Base-by-base conservation (phyloP, 2,113 vertebrate genomes). In the Nothobranchius kuhntae region DNA sequence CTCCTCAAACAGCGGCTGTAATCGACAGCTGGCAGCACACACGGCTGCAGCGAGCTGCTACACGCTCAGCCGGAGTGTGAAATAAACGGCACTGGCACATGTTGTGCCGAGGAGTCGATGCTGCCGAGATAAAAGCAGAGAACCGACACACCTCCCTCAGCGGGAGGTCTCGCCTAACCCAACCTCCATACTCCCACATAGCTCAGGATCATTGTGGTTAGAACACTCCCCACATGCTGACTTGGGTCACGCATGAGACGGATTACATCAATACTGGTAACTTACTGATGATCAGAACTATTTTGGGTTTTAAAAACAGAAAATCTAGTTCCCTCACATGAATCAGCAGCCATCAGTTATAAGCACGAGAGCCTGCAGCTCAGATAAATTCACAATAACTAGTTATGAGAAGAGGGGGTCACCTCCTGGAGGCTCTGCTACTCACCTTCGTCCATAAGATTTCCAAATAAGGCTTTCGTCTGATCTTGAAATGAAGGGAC, bases 361-460 rank as follows among this genome's bases (percentile, higher is more conserved):
- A 30, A 30, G 30, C 21, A 21, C 21, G 21, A 30, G 30, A 30
- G 2, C 3, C 30, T 30, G 30, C 3, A 30, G 30, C 30, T 30
- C 30, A 30, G 30, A 30, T 30, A 3, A 30, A 30, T 30, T 30
- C 30, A 30, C 30, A 30, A 30, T 30, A 30, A 30, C 30, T 30
- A 4, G 30, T 30, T 30, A 30, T 30, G 30, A 30, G 3, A 30
- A 3, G 30, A 4, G 4, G 30, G 30, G 30, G 30, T 30, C 4
- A 30, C 30, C 30, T 30, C 30, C 30, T 2, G 30, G 30, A 4
- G 21, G 21, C 21, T 21, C 21, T 30, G 30, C 38, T 42, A 83
- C 91, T 13, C 76, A 89, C 93, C 93, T 93, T 94, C 93, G 92
- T 94, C 93, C 93, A 94, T 94, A 94, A 91, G 93, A 94, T 93